Conservation (phyloP, 2,113 vertebrate species). For the Poecile atricapillus region DNA sequence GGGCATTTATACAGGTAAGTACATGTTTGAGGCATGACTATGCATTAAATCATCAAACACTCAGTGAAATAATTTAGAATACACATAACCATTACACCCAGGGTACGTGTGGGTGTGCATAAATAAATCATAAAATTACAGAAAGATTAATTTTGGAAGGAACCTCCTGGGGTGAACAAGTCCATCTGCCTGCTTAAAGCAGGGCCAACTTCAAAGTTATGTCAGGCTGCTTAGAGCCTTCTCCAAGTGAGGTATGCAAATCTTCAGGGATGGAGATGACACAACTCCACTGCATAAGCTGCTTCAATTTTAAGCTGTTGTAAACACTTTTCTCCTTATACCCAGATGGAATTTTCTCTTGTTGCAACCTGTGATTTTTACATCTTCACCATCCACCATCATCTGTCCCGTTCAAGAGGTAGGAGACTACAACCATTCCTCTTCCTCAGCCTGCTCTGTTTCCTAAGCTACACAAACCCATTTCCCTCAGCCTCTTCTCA, state of each 20-base stretch:
- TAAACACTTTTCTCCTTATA: neutral
- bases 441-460: neutral
- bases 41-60: neutral
- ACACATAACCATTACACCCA: neutral
- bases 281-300: neutral
- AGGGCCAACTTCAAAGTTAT: constrained; percentile 10
- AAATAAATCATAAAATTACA: neutral
- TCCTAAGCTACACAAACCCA: neutral
- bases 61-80: neutral
- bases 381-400: neutral
- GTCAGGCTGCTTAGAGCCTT: neutral
- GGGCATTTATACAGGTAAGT: neutral
- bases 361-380: neutral
- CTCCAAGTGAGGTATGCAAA: neutral
- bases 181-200: neutral
- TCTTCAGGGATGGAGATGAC: neutral
- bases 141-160: constrained; percentile 15
- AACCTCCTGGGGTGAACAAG: neutral
- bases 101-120: neutral
- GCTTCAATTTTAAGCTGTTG: neutral
- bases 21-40: neutral
- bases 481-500: neutral
- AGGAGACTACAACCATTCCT: neutral
- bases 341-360: neutral
- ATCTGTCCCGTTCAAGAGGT: neutral